These are phyloP conservation scores for Eurytoma californica DNA, from an alignment of 2,888 invertebrate genomes.

Conservation along the genomic window DNA sequence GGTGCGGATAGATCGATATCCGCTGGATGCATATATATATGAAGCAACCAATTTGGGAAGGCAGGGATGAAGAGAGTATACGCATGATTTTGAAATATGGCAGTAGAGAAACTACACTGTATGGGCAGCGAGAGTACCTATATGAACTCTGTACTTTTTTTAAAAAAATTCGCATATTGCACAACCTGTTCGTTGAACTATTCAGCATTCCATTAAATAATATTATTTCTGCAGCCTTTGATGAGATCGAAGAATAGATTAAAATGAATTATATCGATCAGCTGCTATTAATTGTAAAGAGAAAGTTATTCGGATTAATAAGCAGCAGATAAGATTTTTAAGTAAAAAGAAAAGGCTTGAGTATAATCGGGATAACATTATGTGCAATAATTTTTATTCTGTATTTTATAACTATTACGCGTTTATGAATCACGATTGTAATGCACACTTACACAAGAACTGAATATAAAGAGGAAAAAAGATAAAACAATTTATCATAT, in stretches of 20 bases:
- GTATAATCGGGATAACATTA: neutral
- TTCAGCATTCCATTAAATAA: no score
- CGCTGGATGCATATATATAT: constrained; percentile 8
- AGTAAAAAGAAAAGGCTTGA: neutral
- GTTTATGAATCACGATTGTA: no score
- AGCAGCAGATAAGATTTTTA: constrained; percentile 2
- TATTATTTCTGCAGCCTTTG: neutral
- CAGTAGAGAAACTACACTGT: neutral
- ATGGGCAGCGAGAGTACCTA: neutral
- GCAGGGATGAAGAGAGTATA: neutral
- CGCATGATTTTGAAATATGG: constrained; percentile 29
- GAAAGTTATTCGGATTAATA: constrained; percentile 10
- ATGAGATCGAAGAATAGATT: neutral
- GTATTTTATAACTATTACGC: no score
- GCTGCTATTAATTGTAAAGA: constrained; percentile 17
- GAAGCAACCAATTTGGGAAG: constrained; percentile 7
- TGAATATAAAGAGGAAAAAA: no score
- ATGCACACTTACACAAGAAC: no score
- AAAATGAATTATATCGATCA: neutral
- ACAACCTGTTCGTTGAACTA: neutral
- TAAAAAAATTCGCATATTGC: neutral
- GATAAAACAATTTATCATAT: no score
- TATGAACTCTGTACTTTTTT: neutral
- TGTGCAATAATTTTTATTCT: constrained; percentile 3
- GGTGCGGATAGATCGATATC: constrained; percentile 37